phyloP scores from a whole-genome alignment of 2,888 invertebrate genomes.

The Eilema sororculum region DNA sequence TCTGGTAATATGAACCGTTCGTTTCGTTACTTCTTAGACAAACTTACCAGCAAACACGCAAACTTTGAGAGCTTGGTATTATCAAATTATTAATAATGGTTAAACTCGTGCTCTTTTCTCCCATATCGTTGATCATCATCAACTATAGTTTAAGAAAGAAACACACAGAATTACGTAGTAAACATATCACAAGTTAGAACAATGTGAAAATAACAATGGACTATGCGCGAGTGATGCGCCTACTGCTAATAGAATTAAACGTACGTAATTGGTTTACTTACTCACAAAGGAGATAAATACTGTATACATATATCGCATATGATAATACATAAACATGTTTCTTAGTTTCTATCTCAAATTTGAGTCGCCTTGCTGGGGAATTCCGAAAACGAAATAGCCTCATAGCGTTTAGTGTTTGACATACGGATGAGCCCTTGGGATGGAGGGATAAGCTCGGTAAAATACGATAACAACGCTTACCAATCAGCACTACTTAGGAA shows the following conservation, averaged over 20 bases:
- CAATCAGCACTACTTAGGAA: not conserved
- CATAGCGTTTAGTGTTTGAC: not conserved
- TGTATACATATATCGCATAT: slow-evolving; percentile 20
- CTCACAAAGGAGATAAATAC: slow-evolving; percentile 42
- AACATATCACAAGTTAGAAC: slow-evolving; percentile 33
- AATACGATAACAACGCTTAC: not conserved
- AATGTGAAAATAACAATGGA: slow-evolving; percentile 52
- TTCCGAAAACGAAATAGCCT: not conserved
- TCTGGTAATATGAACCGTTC: not conserved
- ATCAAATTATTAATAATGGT: slow-evolving; percentile 45
- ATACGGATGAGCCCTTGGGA: not conserved
- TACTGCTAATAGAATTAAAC: slow-evolving; percentile 73
- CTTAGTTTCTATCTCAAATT: not conserved
- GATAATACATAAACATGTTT: slow-evolving; percentile 34
- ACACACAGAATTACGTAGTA: not conserved
- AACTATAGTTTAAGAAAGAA: not conserved
- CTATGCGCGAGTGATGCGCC: slow-evolving; percentile 41
- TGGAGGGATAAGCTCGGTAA: not conserved
- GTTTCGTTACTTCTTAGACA: not conserved
- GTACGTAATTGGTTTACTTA: slow-evolving; percentile 73
- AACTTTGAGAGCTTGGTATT: slow-evolving; percentile 47
- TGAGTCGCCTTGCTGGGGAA: not conserved
- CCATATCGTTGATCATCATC: slow-evolving; percentile 44
- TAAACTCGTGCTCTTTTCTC: slow-evolving; percentile 60
- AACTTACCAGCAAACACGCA: slow-evolving; percentile 66